Percentiles rank a stretch among this genome's conserved stretches.
Evolutionary conservation across 2,797 vertebrate genomes (phyloP).

Genomic region (Ataeniobius toweri): DNA sequence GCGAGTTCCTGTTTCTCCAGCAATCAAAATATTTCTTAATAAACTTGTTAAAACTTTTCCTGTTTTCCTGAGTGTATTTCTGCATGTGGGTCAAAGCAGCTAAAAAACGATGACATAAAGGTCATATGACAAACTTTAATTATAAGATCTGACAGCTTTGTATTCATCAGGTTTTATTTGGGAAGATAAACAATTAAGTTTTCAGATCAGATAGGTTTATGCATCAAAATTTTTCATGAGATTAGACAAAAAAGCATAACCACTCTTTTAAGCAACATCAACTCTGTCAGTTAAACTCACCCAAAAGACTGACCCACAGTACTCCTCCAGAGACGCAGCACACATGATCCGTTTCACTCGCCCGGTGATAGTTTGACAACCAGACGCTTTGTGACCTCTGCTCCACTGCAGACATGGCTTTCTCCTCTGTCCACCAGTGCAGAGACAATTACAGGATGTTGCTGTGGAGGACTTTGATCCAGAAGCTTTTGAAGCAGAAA

Average conservation of each 20-base stretch:
- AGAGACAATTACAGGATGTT: conserved; percentile 1
- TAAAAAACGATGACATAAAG: too few relatives aligned
- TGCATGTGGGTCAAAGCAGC: too few relatives aligned
- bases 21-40: too few relatives aligned
- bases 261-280: neutral
- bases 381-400: neutral
- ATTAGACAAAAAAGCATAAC: neutral
- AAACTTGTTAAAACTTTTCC: too few relatives aligned
- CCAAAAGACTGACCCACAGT: conserved; percentile 93
- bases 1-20: too few relatives aligned
- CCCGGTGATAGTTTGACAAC: neutral
- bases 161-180: neutral
- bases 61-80: too few relatives aligned
- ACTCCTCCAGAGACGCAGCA: conserved; percentile 81
- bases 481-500: neutral
- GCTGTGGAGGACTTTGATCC: neutral
- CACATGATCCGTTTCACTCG: conserved; percentile 73
- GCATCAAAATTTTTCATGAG: neutral
- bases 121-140: neutral
- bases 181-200: neutral
- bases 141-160: neutral
- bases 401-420: neutral
- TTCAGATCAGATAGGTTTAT: neutral
- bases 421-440: neutral
- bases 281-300: conserved; percentile 78